Base-by-base conservation (phyloP, 2,888 invertebrate species). In the Drosophila nr. medialis region DNA sequence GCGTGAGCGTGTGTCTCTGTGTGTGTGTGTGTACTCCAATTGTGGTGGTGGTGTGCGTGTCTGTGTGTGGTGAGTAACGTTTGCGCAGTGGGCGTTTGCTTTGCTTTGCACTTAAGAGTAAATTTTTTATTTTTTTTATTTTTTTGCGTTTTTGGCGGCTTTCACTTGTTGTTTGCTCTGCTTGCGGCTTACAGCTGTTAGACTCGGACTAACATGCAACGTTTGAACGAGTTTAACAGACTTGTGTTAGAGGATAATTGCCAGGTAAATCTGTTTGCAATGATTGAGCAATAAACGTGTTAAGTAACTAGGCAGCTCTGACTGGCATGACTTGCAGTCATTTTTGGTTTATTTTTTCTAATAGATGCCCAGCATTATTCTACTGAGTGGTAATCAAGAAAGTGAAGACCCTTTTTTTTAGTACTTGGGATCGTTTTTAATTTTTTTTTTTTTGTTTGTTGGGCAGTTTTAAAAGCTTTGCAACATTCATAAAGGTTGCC, bases 401-500 rank as follows among this genome's bases (percentile, higher is more conserved):
- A 80, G 53, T 75, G 75, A 63, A 42, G 34, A 56, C 61, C 71
- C 54, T 64, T 77, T 68, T 68, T 55, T 59, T 60, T 11, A 8
- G 24, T n/a, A 27, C 34, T 62, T 70, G 49, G 54, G 27, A 50
- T 56, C 48, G 30, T 40, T 48, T 61, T 62, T 48, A 8, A n/a
- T 13, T 29, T 13, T 2, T 24, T 54, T 21, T 5, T 24, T 7
- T 54, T 21, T 5, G 15, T 7, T 24, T 40, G 21, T 42, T 24
- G 21, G 50, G 51, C 34, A 53, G 54, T 62, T 64, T 58, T 45
- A 70, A 77, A 67, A 60, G 55, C 71, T 56, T 32, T 65, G 80
- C 68, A 83, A 77, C 80, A 79, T 89, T 84, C 72, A 84, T 89
- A 85, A 85, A 70, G 63, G 48, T 58, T 59, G 59, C 48, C 34